These are phyloP conservation scores for Ahaetulla prasina DNA, from an alignment of 2,113 vertebrate species.

Conservation along the genomic window DNA sequence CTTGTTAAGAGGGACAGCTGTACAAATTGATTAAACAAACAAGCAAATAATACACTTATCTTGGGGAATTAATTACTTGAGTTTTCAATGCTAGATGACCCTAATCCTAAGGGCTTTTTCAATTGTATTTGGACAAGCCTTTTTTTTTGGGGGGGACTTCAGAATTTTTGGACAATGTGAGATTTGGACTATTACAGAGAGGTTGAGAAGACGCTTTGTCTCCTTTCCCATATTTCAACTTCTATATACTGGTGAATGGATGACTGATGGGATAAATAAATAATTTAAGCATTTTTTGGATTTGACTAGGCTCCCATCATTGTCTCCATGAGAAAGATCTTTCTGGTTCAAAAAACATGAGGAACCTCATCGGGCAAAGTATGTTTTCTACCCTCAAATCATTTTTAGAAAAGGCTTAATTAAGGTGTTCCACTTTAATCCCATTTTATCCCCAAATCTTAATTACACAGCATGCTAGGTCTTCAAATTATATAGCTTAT, in stretches of 20 bases:
- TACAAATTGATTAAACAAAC: background rate
- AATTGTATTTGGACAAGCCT: background rate
- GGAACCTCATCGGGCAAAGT: background rate
- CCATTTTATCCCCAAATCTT: background rate
- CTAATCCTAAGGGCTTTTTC: background rate
- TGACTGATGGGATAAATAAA: background rate
- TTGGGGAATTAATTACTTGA: background rate
- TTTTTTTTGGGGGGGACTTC: background rate
- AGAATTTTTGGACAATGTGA: background rate
- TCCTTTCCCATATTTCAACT: background rate
- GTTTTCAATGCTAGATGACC: background rate
- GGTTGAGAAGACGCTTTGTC: background rate
- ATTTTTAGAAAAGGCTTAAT: background rate
- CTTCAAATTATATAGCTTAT: background rate
- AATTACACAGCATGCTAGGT: background rate
- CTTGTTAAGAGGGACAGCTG: background rate
- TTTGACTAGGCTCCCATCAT: background rate
- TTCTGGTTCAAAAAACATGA: background rate
- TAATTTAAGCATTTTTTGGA: background rate
- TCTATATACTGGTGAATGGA: background rate
- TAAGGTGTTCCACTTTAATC: background rate
- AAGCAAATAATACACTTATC: background rate
- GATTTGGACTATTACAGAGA: background rate
- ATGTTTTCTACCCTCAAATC: background rate
- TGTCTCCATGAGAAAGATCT: background rate